Evolutionary conservation across 2,888 invertebrate species (phyloP).

Genomic region (Cylloceria caligata): DNA sequence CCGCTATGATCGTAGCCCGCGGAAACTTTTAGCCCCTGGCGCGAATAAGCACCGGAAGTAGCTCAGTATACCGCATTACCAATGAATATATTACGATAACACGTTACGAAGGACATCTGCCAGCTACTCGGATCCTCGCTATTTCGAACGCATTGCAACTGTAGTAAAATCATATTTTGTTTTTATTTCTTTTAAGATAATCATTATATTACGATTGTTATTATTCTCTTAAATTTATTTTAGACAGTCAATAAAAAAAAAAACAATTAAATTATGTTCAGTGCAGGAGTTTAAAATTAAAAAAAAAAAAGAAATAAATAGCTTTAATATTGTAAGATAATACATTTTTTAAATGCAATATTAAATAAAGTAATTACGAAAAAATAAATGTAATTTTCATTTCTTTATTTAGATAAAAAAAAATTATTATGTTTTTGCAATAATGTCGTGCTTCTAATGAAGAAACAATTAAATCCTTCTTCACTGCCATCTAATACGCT

Average conservation of each 20-base stretch:
- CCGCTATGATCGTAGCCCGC: not conserved
- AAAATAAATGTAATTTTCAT: not conserved
- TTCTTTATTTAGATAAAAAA: not conserved
- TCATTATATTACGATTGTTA: not conserved
- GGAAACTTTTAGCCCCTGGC: constrained; percentile 1
- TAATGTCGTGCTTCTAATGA: too few relatives aligned
- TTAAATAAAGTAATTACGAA: not conserved
- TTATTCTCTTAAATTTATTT: not conserved
- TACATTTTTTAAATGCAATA: not conserved
- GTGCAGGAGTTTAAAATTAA: not conserved
- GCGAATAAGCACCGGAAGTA: constrained; percentile 12
- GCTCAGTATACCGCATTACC: constrained; percentile 10
- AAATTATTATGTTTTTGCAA: too few relatives aligned
- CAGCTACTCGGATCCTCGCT: constrained; percentile 9
- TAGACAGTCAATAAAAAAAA: too few relatives aligned
- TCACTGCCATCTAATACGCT: not conserved
- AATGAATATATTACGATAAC: not conserved
- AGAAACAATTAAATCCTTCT: not conserved
- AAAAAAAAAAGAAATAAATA: not conserved
- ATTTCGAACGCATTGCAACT: not conserved
- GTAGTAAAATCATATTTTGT: not conserved
- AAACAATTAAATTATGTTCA: not conserved
- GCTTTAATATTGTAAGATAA: not conserved
- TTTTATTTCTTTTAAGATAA: too few relatives aligned
- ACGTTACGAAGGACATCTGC: not conserved